Conservation (phyloP, 1,140 invertebrate genomes). For the Reticulitermes speratus region DNA sequence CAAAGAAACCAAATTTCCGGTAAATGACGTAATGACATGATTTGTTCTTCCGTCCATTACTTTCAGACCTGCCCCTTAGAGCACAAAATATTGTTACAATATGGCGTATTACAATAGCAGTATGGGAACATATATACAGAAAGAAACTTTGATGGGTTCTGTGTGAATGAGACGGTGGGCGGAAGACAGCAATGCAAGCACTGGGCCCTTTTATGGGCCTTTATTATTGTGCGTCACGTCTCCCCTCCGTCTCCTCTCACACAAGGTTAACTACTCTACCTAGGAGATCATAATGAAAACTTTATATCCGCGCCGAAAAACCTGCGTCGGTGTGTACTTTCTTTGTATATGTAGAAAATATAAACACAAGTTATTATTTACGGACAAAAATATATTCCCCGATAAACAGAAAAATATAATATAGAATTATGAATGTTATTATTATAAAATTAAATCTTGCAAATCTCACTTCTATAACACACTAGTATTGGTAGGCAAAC, state of each 20-base stretch:
- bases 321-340: not conserved
- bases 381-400: not conserved
- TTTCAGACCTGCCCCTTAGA: not conserved
- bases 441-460: not conserved
- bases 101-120: not conserved
- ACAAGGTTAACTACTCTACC: conserved; percentile 6
- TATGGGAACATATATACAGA: not conserved
- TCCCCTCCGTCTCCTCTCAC: not conserved
- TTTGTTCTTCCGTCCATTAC: not conserved
- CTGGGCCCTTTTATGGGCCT: too few species aligned
- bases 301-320: not conserved
- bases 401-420: conserved; percentile 10
- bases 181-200: not conserved
- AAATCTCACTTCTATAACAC: not conserved
- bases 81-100: conserved; percentile 3
- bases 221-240: not conserved
- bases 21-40: not conserved
- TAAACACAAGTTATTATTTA: not conserved
- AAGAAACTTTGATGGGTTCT: not conserved
- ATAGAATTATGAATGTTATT: not conserved
- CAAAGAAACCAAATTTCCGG: not conserved
- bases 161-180: not conserved
- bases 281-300: not conserved
- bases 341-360: not conserved
- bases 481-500: not conserved